phyloP scores from a whole-genome alignment of 2,113 vertebrate species.

The Thalassoma bifasciatum region DNA sequence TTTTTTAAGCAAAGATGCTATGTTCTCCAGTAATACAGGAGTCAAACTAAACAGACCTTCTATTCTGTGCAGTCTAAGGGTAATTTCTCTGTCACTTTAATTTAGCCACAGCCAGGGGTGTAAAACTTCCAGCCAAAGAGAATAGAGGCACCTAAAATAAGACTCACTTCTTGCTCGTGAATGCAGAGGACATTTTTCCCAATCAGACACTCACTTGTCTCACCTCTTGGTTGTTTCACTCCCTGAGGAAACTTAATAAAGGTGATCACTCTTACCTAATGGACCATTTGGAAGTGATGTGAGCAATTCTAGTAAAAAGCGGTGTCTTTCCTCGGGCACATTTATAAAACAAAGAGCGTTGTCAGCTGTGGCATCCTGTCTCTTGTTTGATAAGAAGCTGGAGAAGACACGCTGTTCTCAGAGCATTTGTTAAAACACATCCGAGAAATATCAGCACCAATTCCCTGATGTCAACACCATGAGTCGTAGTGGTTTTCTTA shows the following conservation, averaged over 20 bases:
- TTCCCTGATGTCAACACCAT: not conserved
- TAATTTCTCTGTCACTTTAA: not conserved
- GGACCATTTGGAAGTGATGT: conserved; percentile 26
- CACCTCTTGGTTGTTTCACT: conserved; percentile 13
- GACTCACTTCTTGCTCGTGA: conserved; percentile 17
- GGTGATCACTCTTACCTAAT: conserved; percentile 56
- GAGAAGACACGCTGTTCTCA: not conserved
- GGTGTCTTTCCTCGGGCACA: conserved; percentile 10
- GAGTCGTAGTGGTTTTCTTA: not conserved
- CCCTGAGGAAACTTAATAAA: conserved; percentile 48
- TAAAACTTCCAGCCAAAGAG: conserved; percentile 3
- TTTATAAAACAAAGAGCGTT: conserved; percentile 32
- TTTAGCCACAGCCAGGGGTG: conserved; percentile 1
- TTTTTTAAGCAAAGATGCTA: no score
- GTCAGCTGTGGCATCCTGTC: conserved; percentile 7
- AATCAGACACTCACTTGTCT: conserved; percentile 34
- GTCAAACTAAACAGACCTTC: no score
- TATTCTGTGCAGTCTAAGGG: conserved; percentile 1
- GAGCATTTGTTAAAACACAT: not conserved
- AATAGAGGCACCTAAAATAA: conserved; percentile 13
- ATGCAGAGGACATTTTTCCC: conserved; percentile 39
- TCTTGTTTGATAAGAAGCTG: conserved; percentile 2
- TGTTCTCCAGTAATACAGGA: no score
- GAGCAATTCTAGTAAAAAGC: conserved; percentile 19
- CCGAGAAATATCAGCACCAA: not conserved